These are phyloP conservation scores for Sipha flava DNA, from an alignment of 1,140 invertebrate species.

Conservation along the genomic window DNA sequence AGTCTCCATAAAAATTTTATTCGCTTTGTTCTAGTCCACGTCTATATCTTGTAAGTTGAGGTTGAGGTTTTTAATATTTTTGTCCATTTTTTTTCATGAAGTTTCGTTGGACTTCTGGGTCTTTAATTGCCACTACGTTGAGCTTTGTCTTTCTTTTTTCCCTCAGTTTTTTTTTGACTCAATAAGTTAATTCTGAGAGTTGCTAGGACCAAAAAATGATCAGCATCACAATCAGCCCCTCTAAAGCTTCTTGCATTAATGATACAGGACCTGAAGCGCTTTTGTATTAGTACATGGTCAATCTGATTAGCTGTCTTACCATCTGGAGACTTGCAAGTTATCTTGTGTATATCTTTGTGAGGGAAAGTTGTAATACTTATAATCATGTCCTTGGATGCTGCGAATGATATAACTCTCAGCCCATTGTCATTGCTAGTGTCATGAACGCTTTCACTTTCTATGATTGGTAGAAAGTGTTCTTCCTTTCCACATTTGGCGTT, in stretches of 20 bases:
- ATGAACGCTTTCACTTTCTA: conserved; percentile 15
- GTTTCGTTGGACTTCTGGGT: too few species aligned
- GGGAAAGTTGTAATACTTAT: neutral
- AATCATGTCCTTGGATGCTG: neutral
- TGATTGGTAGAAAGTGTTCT: neutral
- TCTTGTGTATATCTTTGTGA: neutral
- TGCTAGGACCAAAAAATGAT: neutral
- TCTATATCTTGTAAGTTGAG: neutral
- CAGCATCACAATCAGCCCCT: neutral
- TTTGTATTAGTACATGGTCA: neutral
- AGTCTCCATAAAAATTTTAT: neutral
- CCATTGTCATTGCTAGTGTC: conserved; percentile 34
- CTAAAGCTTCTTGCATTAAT: neutral
- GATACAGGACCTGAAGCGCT: neutral
- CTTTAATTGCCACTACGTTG: neutral
- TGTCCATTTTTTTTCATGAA: neutral
- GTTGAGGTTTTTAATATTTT: too few species aligned
- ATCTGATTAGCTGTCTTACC: neutral
- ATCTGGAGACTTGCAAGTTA: neutral
- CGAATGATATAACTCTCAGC: neutral
- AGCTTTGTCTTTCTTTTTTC: neutral
- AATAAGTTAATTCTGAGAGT: neutral
- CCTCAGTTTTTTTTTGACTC: neutral
- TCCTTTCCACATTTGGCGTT: conserved; percentile 30
- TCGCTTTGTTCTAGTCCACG: neutral